Evolutionary conservation across 2,888 invertebrate genomes (phyloP).

Genomic region (Antitype chi): DNA sequence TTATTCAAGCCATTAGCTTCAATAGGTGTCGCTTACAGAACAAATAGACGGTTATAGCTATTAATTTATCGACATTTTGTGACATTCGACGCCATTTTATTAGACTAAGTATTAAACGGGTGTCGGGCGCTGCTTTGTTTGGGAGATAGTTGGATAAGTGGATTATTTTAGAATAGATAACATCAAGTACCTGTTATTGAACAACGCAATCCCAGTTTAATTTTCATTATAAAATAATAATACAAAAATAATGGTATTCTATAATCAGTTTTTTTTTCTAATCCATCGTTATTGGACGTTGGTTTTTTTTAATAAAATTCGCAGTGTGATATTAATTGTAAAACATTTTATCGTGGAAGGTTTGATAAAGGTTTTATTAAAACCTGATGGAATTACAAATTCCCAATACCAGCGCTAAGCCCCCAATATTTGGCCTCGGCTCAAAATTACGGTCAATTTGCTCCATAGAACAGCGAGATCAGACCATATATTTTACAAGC

Average conservation of each 20-base stretch:
- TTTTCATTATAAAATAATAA: slow-evolving; percentile 1
- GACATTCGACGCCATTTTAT: slow-evolving; percentile 47
- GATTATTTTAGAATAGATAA: slow-evolving; percentile 43
- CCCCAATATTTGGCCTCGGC: slow-evolving; percentile 28
- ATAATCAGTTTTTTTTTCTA: slow-evolving; percentile 27
- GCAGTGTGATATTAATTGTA: slow-evolving; percentile 33
- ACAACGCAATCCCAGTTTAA: slow-evolving; percentile 8
- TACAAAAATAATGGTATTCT: slow-evolving; percentile 12
- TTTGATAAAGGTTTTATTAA: slow-evolving; percentile 49
- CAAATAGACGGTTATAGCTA: slow-evolving; percentile 43
- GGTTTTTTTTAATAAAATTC: slow-evolving; percentile 45
- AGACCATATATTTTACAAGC: slow-evolving; percentile 27
- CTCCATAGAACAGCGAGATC: slow-evolving; percentile 17
- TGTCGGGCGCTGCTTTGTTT: background rate
- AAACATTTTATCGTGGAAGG: slow-evolving; percentile 22
- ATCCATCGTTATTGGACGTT: slow-evolving; percentile 13
- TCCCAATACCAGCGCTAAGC: slow-evolving; percentile 17
- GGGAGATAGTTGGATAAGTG: slow-evolving; percentile 26
- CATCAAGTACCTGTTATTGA: slow-evolving; percentile 19
- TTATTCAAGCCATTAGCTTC: slow-evolving; percentile 65
- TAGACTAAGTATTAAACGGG: slow-evolving; percentile 12
- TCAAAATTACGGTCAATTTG: slow-evolving; percentile 41
- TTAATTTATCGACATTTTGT: slow-evolving; percentile 50
- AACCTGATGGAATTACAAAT: slow-evolving; percentile 36
- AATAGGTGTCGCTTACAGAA: slow-evolving; percentile 53